These are phyloP conservation scores for Nymphalis polychloros DNA, from an alignment of 2,888 invertebrate species.

Conservation along the genomic window DNA sequence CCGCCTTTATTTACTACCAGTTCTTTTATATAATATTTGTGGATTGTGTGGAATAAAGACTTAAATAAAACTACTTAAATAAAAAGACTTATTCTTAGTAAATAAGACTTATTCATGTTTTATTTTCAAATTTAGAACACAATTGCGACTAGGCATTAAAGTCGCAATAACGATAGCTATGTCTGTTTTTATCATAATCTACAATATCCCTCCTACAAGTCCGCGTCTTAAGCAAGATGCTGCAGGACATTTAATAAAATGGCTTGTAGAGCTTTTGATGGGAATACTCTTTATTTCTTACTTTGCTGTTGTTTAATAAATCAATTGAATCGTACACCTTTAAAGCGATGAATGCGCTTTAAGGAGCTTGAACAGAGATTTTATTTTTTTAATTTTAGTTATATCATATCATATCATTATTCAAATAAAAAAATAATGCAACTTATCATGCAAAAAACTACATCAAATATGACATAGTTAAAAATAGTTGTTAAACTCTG, in stretches of 20 bases:
- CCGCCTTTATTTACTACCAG: no score
- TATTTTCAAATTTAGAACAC: background rate
- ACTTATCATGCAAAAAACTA: no score
- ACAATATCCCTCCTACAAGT: constrained; percentile 36
- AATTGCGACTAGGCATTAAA: background rate
- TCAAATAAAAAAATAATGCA: no score
- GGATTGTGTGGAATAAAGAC: no score
- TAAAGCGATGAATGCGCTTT: background rate
- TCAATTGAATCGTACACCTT: constrained; percentile 8
- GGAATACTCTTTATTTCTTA: constrained; percentile 17
- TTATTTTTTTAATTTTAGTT: background rate
- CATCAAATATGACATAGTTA: no score
- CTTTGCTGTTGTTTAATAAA: constrained; percentile 1
- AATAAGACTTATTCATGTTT: background rate
- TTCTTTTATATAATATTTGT: no score
- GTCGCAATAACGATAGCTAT: background rate
- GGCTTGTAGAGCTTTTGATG: constrained; percentile 18
- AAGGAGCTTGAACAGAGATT: no score
- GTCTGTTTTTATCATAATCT: constrained; percentile 34
- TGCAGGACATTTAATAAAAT: constrained; percentile 32
- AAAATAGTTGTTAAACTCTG: no score
- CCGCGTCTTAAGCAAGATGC: constrained; percentile 36
- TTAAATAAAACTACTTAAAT: no score
- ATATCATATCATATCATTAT: no score
- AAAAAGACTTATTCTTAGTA: no score